Evolutionary conservation across 2,888 invertebrate species (phyloP), one percentile per base, ranked within the genome.

Genomic region (Ctena decussata): DNA sequence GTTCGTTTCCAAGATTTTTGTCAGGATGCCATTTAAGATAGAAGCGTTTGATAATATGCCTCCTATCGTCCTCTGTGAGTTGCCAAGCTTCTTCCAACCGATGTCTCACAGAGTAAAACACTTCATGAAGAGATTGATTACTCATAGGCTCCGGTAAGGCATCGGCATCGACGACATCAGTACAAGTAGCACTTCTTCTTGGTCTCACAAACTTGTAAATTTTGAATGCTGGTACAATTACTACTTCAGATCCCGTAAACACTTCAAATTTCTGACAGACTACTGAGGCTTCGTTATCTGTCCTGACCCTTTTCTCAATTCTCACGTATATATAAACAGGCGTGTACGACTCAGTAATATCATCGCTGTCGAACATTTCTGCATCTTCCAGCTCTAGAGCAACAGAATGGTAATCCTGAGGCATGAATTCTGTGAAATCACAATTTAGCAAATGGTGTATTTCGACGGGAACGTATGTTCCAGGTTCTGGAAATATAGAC

Each of bases 1-100:
- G 60, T 75, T 86, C 82, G 27, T 85, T 84, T 12, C 81, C 86
- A 21, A 32, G 41, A 41, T 91, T 90, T 80, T 82, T 89, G 41
- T 89, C 91, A 41, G 89, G 87, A 80, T 89, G 89, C 89, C 89
- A 91, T 27, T 85, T 77, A 24, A 82, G 71, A n/a, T 85, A 27
- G 0, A 90, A 35, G n/a, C 91, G 53, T 46, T 76, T 71, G 2
- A 87, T 79, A 2, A 91, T 44, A 30, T 53, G 71, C 57, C 65
- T 84, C 74, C 85, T 77, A 41, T 88, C 84, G 24, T 24, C 46
- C 32, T 85, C 81, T 5, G 77, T 37, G 24, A 82, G 30, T 53
- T 71, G 60, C 86, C 87, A 89, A 12, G 87, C 80, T 44, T 84
- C 82, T 18, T 30, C 70, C 5, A 91, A 60, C 12, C 21, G n/a